Evolutionary conservation across 2,113 vertebrate genomes (phyloP).

Genomic region (Motacilla tschutschensis): DNA sequence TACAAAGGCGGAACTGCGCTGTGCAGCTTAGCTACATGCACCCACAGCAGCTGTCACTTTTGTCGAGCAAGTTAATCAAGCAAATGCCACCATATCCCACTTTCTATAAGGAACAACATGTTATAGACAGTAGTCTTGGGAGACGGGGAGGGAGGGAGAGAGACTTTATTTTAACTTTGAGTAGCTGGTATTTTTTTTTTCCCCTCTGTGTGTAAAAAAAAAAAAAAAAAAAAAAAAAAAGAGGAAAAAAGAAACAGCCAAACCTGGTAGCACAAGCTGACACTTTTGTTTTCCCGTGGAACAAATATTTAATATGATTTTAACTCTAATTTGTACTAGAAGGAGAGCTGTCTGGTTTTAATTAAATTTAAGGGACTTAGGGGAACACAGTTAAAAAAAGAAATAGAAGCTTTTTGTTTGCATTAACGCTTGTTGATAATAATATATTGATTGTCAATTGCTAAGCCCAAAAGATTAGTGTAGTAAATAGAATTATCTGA

Average conservation of each 20-base stretch:
- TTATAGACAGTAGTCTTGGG: slow-evolving; percentile 84
- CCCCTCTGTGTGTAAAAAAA: slow-evolving; percentile 5
- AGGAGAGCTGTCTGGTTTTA: slow-evolving; percentile 51
- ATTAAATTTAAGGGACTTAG: slow-evolving; percentile 60
- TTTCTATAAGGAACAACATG: slow-evolving; percentile 91
- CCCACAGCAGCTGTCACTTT: slow-evolving; percentile 99
- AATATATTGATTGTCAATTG: slow-evolving; percentile 59
- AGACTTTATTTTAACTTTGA: slow-evolving; percentile 86
- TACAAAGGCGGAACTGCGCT: slow-evolving; percentile 99
- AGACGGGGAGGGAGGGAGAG: slow-evolving; percentile 79
- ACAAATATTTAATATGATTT: slow-evolving; percentile 68
- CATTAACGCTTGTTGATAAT: slow-evolving; percentile 57
- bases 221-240: not conserved
- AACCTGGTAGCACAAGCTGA: slow-evolving; percentile 49
- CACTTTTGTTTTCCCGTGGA: slow-evolving; percentile 42
- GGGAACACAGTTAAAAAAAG: slow-evolving; percentile 25
- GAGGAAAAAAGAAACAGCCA: not conserved
- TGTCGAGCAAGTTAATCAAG: slow-evolving; percentile 99
- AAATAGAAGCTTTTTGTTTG: slow-evolving; percentile 66
- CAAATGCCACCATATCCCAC: slow-evolving; percentile 99
- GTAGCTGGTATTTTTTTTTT: slow-evolving; percentile 68
- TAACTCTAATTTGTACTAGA: slow-evolving; percentile 39
- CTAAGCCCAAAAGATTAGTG: slow-evolving; percentile 65
- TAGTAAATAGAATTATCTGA: slow-evolving; percentile 70
- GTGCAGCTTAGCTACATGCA: slow-evolving; percentile 96